Conservation (phyloP, 30 jellyfish, hydroid and myxozoan species). For the Hydractinia echinata region DNA sequence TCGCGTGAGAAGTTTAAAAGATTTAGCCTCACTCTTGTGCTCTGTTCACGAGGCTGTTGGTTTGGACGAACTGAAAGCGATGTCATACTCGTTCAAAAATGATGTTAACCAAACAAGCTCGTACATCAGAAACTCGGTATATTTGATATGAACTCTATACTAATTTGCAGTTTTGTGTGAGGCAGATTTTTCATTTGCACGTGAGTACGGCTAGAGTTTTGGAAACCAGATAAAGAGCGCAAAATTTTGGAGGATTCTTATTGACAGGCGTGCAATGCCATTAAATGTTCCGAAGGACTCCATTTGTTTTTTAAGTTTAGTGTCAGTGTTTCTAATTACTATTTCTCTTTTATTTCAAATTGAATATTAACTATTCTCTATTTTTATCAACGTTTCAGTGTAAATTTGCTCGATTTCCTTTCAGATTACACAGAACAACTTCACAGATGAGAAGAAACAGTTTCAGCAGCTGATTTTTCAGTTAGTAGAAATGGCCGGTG, state of each 20-base stretch:
- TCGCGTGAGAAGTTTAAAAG: slow-evolving; percentile 17
- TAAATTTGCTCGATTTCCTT: too few relatives aligned
- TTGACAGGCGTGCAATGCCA: too few relatives aligned
- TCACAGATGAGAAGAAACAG: background rate
- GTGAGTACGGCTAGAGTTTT: too few relatives aligned
- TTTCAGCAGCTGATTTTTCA: slow-evolving; percentile 19
- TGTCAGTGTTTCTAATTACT: background rate
- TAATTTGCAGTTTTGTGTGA: too few relatives aligned
- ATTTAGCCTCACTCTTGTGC: slow-evolving; percentile 30
- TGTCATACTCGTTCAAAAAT: slow-evolving; percentile 17
- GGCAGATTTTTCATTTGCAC: too few relatives aligned
- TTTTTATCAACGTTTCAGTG: too few relatives aligned
- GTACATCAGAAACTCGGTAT: background rate
- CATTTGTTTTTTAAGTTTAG: background rate
- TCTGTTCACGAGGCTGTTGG: slow-evolving; percentile 42
- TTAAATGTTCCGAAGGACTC: too few relatives aligned
- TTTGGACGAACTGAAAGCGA: slow-evolving; percentile 26
- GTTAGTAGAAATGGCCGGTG: slow-evolving; percentile 25
- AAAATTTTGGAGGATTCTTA: background rate
- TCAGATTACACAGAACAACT: too few relatives aligned
- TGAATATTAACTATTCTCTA: too few relatives aligned
- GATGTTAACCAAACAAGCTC: background rate
- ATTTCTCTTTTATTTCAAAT: too few relatives aligned
- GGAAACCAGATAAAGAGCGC: too few relatives aligned
- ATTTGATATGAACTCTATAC: too few relatives aligned